These are phyloP conservation scores for Pachypsylla venusta DNA, from an alignment of 1,140 invertebrate species.

Conservation along the genomic window DNA sequence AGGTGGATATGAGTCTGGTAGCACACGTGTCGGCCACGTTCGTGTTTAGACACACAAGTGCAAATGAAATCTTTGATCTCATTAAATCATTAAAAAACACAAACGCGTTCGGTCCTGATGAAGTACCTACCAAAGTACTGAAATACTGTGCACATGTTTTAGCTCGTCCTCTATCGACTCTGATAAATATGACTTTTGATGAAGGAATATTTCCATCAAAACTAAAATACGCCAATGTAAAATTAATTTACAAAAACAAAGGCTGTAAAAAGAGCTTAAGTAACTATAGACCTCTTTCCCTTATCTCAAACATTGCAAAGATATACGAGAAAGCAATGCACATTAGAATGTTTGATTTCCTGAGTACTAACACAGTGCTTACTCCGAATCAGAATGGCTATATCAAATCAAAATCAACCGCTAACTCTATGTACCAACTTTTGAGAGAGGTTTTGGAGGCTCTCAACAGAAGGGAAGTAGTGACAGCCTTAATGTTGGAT, in stretches of 20 bases:
- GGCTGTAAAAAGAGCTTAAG: neutral
- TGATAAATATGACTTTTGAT: slow-evolving; percentile 14
- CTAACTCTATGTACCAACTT: neutral
- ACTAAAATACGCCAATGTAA: slow-evolving; percentile 12
- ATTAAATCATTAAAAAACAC: slow-evolving; percentile 14
- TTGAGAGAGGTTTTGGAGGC: neutral
- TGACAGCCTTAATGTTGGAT: neutral
- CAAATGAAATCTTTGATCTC: neutral
- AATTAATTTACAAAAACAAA: slow-evolving; percentile 11
- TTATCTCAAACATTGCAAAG: neutral
- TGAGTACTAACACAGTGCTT: neutral
- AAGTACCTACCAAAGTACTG: slow-evolving; percentile 10
- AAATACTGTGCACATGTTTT: neutral
- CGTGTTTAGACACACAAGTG: neutral
- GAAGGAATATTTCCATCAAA: slow-evolving; percentile 9
- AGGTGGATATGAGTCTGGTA: neutral
- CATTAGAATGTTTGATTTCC: neutral
- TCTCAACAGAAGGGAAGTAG: neutral
- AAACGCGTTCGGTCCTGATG: slow-evolving; percentile 5
- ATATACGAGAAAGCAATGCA: neutral
- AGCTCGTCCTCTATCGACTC: neutral
- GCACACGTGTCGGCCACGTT: neutral
- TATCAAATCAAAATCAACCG: neutral
- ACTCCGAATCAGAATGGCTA: neutral
- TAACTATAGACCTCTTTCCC: neutral